Conservation (phyloP, 2,797 vertebrate species). For the Meriones psammophilus region DNA sequence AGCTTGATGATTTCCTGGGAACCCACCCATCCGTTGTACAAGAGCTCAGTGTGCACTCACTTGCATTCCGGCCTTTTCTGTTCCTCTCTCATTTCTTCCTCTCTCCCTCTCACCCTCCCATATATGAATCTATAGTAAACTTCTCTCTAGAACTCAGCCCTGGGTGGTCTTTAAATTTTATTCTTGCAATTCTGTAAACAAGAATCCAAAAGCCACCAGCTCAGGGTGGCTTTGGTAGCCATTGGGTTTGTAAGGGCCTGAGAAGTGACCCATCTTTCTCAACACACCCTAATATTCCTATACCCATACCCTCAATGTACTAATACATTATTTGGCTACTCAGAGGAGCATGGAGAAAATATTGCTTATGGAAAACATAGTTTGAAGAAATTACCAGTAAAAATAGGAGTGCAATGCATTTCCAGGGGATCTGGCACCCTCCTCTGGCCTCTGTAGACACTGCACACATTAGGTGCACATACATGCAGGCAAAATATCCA, state of each 20-base stretch:
- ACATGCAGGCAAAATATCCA: background rate
- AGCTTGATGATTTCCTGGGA: background rate
- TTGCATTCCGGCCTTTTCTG: background rate
- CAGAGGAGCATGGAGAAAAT: background rate
- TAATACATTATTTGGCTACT: background rate
- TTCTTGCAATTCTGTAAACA: background rate
- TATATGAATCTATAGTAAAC: background rate
- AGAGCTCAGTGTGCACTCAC: background rate
- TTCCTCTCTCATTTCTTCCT: no score
- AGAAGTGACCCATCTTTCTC: background rate
- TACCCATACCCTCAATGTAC: background rate
- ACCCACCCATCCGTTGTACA: background rate
- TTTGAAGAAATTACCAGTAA: background rate
- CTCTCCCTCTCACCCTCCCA: background rate
- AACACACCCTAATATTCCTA: background rate
- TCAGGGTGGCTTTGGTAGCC: background rate
- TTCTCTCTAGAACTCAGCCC: background rate
- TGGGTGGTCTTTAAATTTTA: background rate
- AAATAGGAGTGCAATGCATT: background rate
- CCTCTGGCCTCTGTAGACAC: background rate
- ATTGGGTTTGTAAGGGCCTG: background rate
- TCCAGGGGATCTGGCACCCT: accelerated
- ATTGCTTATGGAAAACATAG: background rate
- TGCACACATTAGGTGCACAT: background rate
- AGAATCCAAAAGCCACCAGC: background rate